These are phyloP conservation scores for Hemitrygon akajei DNA, from an alignment of 2,797 vertebrate species.

Conservation along the genomic window DNA sequence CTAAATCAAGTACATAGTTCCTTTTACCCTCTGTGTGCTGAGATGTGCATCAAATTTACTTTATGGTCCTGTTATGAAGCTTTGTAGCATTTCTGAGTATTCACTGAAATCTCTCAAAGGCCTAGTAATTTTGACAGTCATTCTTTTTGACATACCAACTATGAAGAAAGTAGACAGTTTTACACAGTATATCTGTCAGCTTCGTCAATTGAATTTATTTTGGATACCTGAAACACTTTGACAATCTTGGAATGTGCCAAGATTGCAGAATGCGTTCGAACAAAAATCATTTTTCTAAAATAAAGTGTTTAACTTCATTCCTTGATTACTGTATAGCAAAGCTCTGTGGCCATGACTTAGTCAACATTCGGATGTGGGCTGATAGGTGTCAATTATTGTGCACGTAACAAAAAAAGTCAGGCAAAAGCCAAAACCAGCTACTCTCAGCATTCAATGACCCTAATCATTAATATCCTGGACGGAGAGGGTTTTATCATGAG, in stretches of 20 bases:
- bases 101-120: background rate
- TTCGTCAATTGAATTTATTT: conserved; percentile 14
- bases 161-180: background rate
- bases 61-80: background rate
- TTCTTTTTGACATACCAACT: background rate
- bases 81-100: background rate
- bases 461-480: no score
- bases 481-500: no score
- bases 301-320: background rate
- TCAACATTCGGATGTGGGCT: background rate
- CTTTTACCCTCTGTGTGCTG: background rate
- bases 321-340: background rate
- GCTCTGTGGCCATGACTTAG: background rate
- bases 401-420: no score
- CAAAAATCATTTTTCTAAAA: background rate
- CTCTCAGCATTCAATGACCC: no score
- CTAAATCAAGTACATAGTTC: background rate
- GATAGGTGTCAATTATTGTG: no score
- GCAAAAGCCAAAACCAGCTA: no score
- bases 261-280: background rate
- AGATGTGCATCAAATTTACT: background rate
- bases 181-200: no score
- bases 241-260: background rate
- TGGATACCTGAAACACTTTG: background rate
- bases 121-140: background rate